A percentile compares a stretch with the other conserved stretches of the same genome.
Evolutionary conservation across 2,888 invertebrate genomes (phyloP).

Genomic region (Junonia oenone): DNA sequence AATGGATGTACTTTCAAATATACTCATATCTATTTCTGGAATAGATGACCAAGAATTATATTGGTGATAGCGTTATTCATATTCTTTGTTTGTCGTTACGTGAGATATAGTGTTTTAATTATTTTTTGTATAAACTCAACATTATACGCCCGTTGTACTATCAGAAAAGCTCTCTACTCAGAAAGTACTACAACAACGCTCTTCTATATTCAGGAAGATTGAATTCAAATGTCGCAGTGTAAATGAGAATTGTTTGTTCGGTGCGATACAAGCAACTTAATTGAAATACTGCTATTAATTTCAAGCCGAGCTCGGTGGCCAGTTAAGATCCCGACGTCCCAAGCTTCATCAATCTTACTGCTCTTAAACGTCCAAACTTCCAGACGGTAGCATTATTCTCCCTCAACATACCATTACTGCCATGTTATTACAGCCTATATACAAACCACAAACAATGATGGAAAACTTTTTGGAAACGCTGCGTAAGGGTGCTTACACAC

Average conservation of each 20-base stretch:
- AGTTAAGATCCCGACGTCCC: constrained; percentile 20
- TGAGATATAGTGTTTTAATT: too few species aligned
- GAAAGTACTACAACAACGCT: too few species aligned
- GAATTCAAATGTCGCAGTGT: background rate
- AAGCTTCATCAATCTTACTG: constrained; percentile 48
- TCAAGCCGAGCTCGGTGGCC: constrained; percentile 16
- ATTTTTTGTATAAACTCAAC: too few species aligned
- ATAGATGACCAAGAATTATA: too few species aligned
- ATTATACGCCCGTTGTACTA: too few species aligned
- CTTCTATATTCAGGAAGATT: background rate
- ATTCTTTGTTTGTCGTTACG: too few species aligned
- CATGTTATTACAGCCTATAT: constrained; percentile 1
- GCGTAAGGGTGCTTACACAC: too few species aligned
- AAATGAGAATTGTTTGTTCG: background rate
- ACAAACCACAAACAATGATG: background rate
- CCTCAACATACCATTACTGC: constrained; percentile 27
- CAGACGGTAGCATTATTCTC: constrained; percentile 46
- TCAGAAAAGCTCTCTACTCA: too few species aligned
- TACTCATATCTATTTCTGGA: too few species aligned
- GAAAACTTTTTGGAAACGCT: background rate
- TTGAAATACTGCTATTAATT: constrained; percentile 10
- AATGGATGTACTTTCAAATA: too few species aligned
- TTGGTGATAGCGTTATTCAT: too few species aligned
- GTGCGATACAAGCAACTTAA: background rate
- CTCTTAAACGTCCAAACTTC: constrained; percentile 53